Evolutionary conservation across 2,113 vertebrate species (phyloP), one percentile per base, ranked within the genome.

Genomic region (Lycaon pictus): DNA sequence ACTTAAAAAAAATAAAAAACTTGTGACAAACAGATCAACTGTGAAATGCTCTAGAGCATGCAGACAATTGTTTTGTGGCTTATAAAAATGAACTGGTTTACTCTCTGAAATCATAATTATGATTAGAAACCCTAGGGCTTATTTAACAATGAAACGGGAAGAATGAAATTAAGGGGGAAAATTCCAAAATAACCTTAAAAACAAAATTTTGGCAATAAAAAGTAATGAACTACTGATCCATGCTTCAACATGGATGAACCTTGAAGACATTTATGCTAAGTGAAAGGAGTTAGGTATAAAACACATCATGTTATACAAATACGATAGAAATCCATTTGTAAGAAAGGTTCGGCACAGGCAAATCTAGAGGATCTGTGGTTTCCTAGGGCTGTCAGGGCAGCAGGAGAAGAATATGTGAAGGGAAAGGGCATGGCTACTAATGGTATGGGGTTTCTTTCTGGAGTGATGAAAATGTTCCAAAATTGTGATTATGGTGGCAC

Each of bases 131-230:
- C 62, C 72, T 16, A 65, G 4, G 13, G 65, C 17, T 88, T 86
- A 69, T 87, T 96, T 93, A 55, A 85, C 19, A 96, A 67, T 32
- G 2, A 77, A 92, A 96, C 63, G 32, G 69, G 7, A 69, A 96
- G 25, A 95, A 84, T 74, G 11, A 11, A 67, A 27, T 56, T 79
- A 79, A 60, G 19, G 27, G 16, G 67, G 2, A 83, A 81, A 95
- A 90, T 60, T 67, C 3, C 27, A 63, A 97, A 87, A 74, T 65
- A 94, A 95, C 8, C 48, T 84, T 79, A 80, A 91, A 89, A 87
- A 92, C n/a, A n/a, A 79, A 20, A 56, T 55, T 43, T 19, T 56
- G 74, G 19, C 53, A 96, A 80, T 88, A 85, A 88, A 90, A 88
- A 62, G 20, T 32, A 86, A 69, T 37, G 3, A 95, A 77, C 53